phyloP scores from a whole-genome alignment of 2,888 invertebrate genomes.

The Rhagonycha lutea region DNA sequence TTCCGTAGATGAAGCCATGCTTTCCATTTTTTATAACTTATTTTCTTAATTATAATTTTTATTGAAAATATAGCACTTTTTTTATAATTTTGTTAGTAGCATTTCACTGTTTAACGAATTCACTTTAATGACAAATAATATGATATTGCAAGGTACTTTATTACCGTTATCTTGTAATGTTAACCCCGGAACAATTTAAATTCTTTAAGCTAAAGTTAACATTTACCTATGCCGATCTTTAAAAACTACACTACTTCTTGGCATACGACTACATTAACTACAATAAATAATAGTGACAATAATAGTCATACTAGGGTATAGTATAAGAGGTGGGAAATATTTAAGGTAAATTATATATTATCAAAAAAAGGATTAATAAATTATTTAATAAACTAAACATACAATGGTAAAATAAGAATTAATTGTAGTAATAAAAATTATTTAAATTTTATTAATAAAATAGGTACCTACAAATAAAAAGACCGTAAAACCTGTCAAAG shows the following conservation, averaged over 20 bases:
- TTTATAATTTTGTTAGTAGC: not conserved
- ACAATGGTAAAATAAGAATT: no score
- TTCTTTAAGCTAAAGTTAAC: not conserved
- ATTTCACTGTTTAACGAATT: not conserved
- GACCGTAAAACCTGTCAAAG: no score
- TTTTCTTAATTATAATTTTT: not conserved
- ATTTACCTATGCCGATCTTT: not conserved
- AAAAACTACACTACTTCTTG: not conserved
- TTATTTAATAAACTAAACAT: no score
- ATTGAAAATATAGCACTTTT: not conserved
- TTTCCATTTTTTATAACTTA: not conserved
- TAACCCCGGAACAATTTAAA: not conserved
- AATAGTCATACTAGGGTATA: not conserved
- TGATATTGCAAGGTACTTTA: not conserved
- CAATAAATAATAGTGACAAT: not conserved
- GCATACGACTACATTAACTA: not conserved
- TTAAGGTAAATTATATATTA: not conserved
- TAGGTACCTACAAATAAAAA: no score
- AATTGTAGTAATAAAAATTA: not conserved
- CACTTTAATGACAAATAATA: not conserved
- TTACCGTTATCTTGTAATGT: constrained; percentile 1
- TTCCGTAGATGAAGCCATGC: not conserved
- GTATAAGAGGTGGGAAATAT: not conserved
- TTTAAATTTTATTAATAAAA: not conserved
- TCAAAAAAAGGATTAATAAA: no score